Evolutionary conservation across 1,140 invertebrate genomes (phyloP).

Genomic region (Drosophila lowei): DNA sequence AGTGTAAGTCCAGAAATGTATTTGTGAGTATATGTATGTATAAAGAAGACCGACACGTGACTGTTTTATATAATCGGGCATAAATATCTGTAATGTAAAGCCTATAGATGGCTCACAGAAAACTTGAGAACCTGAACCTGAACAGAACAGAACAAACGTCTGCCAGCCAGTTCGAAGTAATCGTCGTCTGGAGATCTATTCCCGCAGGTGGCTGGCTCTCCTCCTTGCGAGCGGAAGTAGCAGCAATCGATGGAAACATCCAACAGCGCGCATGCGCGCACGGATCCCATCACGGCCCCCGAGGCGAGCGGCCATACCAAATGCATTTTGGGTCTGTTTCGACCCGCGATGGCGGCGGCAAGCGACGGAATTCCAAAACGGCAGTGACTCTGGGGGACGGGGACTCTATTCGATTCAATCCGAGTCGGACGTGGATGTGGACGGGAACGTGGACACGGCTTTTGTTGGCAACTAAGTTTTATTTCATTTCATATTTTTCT

Average conservation of each 20-base stretch:
- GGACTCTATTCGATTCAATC: too few species aligned
- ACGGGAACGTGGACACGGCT: constrained; percentile 60
- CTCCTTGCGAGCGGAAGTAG: constrained; percentile 30
- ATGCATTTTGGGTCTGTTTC: constrained; percentile 37
- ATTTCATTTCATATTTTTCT: constrained; percentile 78
- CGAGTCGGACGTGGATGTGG: constrained; percentile 40
- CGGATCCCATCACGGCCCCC: neutral
- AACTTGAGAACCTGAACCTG: neutral
- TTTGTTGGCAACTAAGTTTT: constrained; percentile 64
- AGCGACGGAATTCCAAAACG: constrained; percentile 36
- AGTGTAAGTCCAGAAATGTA: constrained; percentile 42
- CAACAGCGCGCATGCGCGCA: constrained; percentile 22
- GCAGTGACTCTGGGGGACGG: constrained; percentile 15
- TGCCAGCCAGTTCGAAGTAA: constrained; percentile 19
- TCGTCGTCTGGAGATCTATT: constrained; percentile 27
- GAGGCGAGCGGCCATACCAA: constrained; percentile 29
- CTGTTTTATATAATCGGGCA: constrained; percentile 71
- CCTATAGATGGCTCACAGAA: constrained; percentile 40
- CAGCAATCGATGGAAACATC: constrained; percentile 13
- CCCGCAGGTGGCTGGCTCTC: constrained; percentile 3
- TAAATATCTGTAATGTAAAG: constrained; percentile 71
- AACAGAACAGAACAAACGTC: constrained; percentile 1
- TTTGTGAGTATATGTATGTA: constrained; percentile 26
- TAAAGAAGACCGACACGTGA: constrained; percentile 64
- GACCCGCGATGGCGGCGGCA: constrained; percentile 8